phyloP scores from a whole-genome alignment of 2,888 invertebrate species.

The Platycheirus albimanus region DNA sequence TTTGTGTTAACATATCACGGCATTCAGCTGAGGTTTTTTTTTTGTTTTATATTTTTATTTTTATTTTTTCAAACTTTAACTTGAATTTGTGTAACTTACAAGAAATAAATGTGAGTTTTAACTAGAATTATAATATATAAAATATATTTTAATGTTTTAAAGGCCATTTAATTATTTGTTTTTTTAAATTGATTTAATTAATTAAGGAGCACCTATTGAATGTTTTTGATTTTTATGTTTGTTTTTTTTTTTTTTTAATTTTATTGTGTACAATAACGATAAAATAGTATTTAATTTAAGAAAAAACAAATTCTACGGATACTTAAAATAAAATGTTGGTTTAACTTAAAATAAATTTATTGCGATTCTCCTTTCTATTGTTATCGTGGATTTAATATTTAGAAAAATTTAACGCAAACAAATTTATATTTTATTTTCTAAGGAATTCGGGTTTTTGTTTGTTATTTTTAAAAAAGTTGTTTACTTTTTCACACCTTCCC shows the following conservation, averaged over 20 bases:
- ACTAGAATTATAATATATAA: slow-evolving; percentile 57
- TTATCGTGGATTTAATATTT: no score
- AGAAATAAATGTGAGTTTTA: slow-evolving; percentile 45
- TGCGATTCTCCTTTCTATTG: no score
- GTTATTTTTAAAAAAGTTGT: no score
- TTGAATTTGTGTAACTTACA: slow-evolving; percentile 58
- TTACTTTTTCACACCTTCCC: no score
- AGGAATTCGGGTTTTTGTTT: no score
- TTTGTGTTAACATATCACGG: slow-evolving; percentile 80
- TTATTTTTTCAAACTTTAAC: slow-evolving; percentile 53
- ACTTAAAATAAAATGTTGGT: no score
- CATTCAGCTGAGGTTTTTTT: slow-evolving; percentile 81
- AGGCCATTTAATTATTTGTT: slow-evolving; percentile 24
- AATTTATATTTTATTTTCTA: no score
- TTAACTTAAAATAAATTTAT: no score
- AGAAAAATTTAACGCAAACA: no score
- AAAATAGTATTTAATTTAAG: neutral
- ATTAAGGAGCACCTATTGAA: slow-evolving; percentile 64
- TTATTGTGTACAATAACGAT: neutral
- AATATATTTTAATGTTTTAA: slow-evolving; percentile 40
- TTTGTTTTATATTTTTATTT: slow-evolving; percentile 53
- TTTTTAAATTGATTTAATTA: slow-evolving; percentile 51
- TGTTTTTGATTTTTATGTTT: slow-evolving; percentile 39
- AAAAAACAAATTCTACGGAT: no score
- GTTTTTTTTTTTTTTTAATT: slow-evolving; percentile 6